phyloP scores from a whole-genome alignment of 37 sponge, comb jelly and placozoan genomes.

The Mnemiopsis leidyi region DNA sequence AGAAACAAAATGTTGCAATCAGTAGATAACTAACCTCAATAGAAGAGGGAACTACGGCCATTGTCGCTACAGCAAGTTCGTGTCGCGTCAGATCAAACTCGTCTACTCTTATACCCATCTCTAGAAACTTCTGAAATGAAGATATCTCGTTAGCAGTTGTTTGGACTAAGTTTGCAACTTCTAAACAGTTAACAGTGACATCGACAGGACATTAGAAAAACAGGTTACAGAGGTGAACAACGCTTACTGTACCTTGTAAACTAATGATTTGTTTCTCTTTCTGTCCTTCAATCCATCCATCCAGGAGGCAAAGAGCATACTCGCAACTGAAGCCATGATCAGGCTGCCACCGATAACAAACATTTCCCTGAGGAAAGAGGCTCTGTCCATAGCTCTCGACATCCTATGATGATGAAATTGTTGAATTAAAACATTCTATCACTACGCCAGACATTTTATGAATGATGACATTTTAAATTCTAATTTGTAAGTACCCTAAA shows the following conservation, averaged over 20 bases:
- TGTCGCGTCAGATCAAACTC: slow-evolving; percentile 2
- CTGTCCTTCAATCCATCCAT: not conserved
- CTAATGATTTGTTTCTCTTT: not conserved
- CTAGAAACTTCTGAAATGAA: slow-evolving; percentile 20
- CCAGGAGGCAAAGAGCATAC: not conserved
- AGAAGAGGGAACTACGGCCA: slow-evolving; percentile 1
- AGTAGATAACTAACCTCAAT: slow-evolving; percentile 17
- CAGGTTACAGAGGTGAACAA: too few species aligned
- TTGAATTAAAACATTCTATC: too few species aligned
- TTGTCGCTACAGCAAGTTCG: not conserved
- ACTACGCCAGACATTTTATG: too few species aligned
- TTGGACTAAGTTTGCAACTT: too few species aligned
- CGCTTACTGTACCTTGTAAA: not conserved
- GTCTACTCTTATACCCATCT: not conserved
- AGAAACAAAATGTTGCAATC: too few species aligned
- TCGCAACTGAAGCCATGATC: not conserved
- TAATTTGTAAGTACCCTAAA: too few species aligned
- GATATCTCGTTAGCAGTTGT: too few species aligned
- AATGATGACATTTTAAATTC: too few species aligned
- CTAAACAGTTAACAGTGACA: too few species aligned
- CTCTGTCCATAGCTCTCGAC: not conserved
- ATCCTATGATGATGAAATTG: too few species aligned
- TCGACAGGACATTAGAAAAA: too few species aligned
- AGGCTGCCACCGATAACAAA: not conserved
- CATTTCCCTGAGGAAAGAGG: not conserved